A percentile compares a stretch with the other conserved stretches of the same genome.
These are phyloP conservation scores for Gallinago undulata DNA, from an alignment of 2,113 vertebrate species.

Conservation along the genomic window DNA sequence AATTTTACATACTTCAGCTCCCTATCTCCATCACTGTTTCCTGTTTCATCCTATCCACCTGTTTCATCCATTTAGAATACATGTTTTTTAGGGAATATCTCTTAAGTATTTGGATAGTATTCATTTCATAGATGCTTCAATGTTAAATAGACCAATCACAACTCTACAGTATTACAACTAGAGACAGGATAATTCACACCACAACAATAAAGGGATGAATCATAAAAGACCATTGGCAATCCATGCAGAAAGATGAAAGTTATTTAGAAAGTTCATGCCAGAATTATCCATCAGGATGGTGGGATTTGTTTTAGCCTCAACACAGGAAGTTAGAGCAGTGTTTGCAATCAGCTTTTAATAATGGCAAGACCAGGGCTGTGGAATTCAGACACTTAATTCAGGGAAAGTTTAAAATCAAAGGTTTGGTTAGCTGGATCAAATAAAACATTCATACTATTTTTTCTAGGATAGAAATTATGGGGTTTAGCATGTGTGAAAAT, in stretches of 20 bases:
- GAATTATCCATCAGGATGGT: not conserved
- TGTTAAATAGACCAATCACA: not conserved
- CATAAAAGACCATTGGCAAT: not conserved
- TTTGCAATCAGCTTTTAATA: not conserved
- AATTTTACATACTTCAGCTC: not conserved
- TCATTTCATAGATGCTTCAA: rapidly evolving
- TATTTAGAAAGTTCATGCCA: not conserved
- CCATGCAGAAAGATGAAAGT: not conserved
- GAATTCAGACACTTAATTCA: not conserved
- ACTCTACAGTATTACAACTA: not conserved
- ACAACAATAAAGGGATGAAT: not conserved
- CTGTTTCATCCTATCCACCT: not conserved
- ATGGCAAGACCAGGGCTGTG: not conserved
- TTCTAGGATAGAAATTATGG: not conserved
- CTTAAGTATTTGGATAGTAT: not conserved
- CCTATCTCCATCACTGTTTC: not conserved
- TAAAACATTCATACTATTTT: not conserved
- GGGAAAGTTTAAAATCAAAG: not conserved
- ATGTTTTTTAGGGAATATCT: not conserved
- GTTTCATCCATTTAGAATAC: not conserved
- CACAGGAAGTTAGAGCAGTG: not conserved
- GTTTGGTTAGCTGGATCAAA: not conserved
- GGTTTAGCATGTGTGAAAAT: not conserved
- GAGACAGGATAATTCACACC: not conserved
- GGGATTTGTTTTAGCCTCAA: not conserved